phyloP scores from a whole-genome alignment of 2,888 invertebrate species.

The Plagiodera versicolora region DNA sequence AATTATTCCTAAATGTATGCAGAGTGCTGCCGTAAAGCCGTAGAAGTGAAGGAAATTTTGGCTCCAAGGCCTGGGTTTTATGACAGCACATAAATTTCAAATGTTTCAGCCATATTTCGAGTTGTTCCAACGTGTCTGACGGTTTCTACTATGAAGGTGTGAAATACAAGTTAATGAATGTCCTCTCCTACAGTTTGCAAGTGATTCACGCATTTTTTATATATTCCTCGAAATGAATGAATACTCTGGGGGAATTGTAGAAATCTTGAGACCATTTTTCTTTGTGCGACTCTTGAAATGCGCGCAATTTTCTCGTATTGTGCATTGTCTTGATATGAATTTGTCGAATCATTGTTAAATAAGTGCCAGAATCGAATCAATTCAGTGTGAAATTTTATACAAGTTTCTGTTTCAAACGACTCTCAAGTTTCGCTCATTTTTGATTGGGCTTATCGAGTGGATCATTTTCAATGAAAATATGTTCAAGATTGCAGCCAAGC shows the following conservation, averaged over 20 bases:
- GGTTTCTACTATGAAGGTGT: slow-evolving; percentile 6
- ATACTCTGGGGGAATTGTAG: not conserved
- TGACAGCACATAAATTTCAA: slow-evolving; percentile 22
- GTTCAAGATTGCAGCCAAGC: too few species aligned
- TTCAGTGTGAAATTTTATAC: too few species aligned
- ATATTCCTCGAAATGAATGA: not conserved
- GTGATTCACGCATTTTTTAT: not conserved
- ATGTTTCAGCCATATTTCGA: slow-evolving; percentile 12
- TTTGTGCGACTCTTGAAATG: too few species aligned
- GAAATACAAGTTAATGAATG: not conserved
- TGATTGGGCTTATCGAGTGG: too few species aligned
- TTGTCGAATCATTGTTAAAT: too few species aligned
- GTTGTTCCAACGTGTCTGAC: slow-evolving; percentile 10
- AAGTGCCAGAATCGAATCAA: too few species aligned
- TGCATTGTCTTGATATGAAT: too few species aligned
- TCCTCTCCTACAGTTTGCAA: not conserved
- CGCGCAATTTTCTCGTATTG: too few species aligned
- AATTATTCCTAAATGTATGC: slow-evolving; percentile 39
- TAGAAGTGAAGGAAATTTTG: slow-evolving; percentile 22
- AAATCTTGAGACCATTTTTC: too few species aligned
- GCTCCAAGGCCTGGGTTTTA: slow-evolving; percentile 14
- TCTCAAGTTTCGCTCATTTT: too few species aligned
- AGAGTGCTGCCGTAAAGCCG: slow-evolving; percentile 35
- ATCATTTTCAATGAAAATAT: too few species aligned
- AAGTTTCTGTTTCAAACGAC: too few species aligned